phyloP scores from a whole-genome alignment of 2,888 invertebrate genomes.

The Patella ulyssiponensis region DNA sequence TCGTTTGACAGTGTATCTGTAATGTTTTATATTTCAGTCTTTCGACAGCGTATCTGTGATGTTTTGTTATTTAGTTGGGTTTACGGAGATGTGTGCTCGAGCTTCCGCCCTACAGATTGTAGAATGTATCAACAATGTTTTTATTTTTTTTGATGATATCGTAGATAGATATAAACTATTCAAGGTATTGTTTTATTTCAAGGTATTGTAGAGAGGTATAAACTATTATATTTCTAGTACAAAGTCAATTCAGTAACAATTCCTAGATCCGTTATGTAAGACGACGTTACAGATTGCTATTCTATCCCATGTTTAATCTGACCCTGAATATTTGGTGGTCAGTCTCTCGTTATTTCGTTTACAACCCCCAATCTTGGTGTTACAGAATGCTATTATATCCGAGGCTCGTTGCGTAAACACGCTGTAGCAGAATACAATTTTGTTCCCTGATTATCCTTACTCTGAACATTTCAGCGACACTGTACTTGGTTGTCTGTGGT shows the following conservation, averaged over 20 bases:
- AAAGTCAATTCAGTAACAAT: background rate
- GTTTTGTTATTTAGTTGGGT: constrained; percentile 82
- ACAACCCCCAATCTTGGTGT: too few species aligned
- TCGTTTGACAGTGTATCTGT: constrained; percentile 84
- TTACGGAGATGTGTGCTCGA: constrained; percentile 76
- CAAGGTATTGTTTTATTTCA: constrained; percentile 77
- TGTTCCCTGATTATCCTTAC: too few species aligned
- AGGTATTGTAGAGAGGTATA: background rate
- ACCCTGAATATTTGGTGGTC: background rate
- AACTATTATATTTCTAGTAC: background rate
- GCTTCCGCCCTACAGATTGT: constrained; percentile 84
- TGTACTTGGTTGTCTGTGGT: too few species aligned
- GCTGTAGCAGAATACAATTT: too few species aligned
- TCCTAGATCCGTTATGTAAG: too few species aligned
- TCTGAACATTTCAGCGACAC: too few species aligned
- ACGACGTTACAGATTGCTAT: too few species aligned
- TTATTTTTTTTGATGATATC: constrained; percentile 86
- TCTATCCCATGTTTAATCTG: too few species aligned
- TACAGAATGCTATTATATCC: too few species aligned
- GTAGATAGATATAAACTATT: constrained; percentile 89
- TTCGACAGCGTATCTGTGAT: constrained; percentile 85
- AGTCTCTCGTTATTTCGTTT: background rate
- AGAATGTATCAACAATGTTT: constrained; percentile 87
- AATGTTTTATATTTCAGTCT: constrained; percentile 75
- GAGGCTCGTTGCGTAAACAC: too few species aligned